phyloP scores from a whole-genome alignment of 2,888 invertebrate genomes.

The Brachyopa scutellaris region DNA sequence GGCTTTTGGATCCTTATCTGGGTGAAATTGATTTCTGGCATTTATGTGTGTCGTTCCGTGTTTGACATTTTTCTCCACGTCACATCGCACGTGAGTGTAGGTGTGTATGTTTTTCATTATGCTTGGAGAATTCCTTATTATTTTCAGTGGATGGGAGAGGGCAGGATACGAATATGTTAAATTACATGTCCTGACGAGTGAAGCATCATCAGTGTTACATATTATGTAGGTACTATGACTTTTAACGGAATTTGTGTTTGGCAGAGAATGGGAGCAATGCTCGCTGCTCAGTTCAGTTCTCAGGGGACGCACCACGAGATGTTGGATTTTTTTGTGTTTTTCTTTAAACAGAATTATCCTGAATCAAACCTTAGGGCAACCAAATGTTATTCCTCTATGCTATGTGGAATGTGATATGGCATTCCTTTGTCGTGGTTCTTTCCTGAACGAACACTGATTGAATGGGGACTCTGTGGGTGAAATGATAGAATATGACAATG shows the following conservation, averaged over 20 bases:
- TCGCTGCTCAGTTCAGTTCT: neutral
- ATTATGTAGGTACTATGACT: neutral
- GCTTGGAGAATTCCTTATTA: neutral
- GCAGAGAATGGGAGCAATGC: neutral
- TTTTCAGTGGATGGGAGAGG: neutral
- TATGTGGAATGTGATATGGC: conserved; percentile 17
- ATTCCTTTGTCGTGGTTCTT: conserved; percentile 24
- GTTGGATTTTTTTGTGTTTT: neutral
- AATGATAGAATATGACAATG: conserved; percentile 39
- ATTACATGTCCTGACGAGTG: conserved; percentile 13
- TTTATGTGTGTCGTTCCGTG: neutral
- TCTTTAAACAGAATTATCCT: neutral
- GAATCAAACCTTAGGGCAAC: conserved; percentile 12
- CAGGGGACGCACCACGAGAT: conserved; percentile 1
- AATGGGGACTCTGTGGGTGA: conserved; percentile 35
- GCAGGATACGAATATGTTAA: neutral
- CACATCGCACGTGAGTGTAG: neutral
- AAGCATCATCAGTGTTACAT: neutral
- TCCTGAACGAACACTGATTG: conserved; percentile 44
- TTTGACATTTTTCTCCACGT: neutral
- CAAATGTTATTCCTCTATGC: conserved; percentile 9
- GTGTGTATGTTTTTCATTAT: neutral
- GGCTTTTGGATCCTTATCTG: conserved; percentile 1
- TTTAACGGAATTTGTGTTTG: neutral
- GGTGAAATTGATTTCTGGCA: conserved; percentile 37